Evolutionary conservation across 2,888 invertebrate species (phyloP).

Genomic region (Dyspetes luteomarginatus): DNA sequence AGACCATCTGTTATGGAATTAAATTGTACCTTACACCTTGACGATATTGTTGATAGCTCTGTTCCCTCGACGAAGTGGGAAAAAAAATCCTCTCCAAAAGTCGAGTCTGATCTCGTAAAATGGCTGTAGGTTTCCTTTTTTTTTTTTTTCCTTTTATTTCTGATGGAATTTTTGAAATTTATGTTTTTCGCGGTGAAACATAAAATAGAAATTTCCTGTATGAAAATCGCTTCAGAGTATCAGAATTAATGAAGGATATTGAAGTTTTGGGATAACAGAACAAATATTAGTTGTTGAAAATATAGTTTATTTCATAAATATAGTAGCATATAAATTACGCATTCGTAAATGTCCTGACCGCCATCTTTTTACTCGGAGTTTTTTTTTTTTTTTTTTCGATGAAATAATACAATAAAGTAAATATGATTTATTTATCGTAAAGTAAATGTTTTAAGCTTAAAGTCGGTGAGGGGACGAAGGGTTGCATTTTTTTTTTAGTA

Average conservation of each 20-base stretch:
- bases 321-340: constrained; percentile 64
- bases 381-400: constrained; percentile 48
- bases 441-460: constrained; percentile 75
- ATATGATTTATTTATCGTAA: constrained; percentile 69
- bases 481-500: constrained; percentile 8
- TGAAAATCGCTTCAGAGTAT: background rate
- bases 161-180: background rate
- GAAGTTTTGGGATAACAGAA: constrained; percentile 3
- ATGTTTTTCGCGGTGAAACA: background rate
- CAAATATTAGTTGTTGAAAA: constrained; percentile 59
- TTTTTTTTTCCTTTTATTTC: too few relatives aligned
- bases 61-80: background rate
- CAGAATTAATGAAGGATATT: too few relatives aligned
- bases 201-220: too few relatives aligned
- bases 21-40: constrained; percentile 50
- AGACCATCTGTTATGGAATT: constrained; percentile 53
- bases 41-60: background rate
- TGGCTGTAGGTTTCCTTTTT: too few relatives aligned
- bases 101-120: too few relatives aligned
- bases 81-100: background rate
- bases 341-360: constrained; percentile 53
- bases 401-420: constrained; percentile 73
- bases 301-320: constrained; percentile 65
- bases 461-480: constrained; percentile 55
- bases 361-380: constrained; percentile 38